Base-by-base conservation (phyloP, 1,140 invertebrate species). In the Lepidurus packardi region DNA sequence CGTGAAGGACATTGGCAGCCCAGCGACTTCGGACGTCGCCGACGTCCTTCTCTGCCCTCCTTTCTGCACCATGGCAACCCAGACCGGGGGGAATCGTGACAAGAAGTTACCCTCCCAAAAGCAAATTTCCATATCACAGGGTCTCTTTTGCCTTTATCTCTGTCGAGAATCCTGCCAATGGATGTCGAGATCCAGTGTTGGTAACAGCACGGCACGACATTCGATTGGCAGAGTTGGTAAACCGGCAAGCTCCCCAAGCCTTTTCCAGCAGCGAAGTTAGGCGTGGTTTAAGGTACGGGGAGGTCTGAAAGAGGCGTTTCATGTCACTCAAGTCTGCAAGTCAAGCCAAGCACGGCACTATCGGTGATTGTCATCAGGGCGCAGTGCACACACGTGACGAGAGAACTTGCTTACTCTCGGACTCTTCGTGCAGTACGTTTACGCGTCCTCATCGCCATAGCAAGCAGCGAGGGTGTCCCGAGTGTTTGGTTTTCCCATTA, bases 301-400 rank as follows among this genome's bases (percentile, higher is more conserved):
- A 65, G 53, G 53, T 65, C 53, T 65, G 53, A 65, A 65, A 65
- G 53, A 65, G 53, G 53, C 53, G 53, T 65, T 65, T 65, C 21
- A 65, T 65, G 53, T 65, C 53, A 65, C 53, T 65, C 53, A 65
- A 65, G 53, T 65, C 53, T 65, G 53, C 53, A 65, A 65, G 53
- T 65, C 53, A 65, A 65, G 53, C 53, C 53, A 65, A 65, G 53
- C 53, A 65, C 16, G 53, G 53, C 53, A 65, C 53, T 65, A 65
- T 65, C 53, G 53, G 16, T 65, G 53, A 65, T 65, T 65, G 53
- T 65, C 53, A 65, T 65, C 53, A 65, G 53, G 53, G 53, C 53
- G 53, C 53, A 65, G 53, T 65, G 53, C 53, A 65, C 53, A 65
- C 53, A 65, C 53, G 53, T 65, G 53, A 65, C 53, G 53, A 65